Conservation (phyloP, 2,113 vertebrate species). For the Corydoras sp. region DNA sequence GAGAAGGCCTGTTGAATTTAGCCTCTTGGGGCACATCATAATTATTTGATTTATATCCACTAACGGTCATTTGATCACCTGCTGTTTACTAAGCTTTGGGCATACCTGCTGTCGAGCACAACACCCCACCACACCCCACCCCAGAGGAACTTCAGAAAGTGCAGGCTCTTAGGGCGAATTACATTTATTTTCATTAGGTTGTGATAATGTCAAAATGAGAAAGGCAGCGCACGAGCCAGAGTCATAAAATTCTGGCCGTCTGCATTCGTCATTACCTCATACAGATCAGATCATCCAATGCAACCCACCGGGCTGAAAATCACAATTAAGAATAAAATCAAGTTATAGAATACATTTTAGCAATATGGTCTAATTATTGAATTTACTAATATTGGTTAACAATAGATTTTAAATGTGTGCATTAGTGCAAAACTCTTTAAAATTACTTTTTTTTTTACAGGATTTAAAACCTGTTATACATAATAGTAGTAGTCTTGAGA, state of each 20-base stretch:
- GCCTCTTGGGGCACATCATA: constrained; percentile 41
- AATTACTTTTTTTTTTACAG: too few species aligned
- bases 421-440: too few species aligned
- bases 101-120: constrained; percentile 17
- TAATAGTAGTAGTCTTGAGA: too few species aligned
- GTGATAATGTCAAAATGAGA: constrained; percentile 47
- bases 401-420: too few species aligned
- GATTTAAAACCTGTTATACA: too few species aligned
- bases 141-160: constrained; percentile 31
- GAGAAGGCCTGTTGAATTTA: constrained; percentile 27
- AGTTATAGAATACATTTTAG: too few species aligned
- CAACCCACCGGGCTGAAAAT: constrained; percentile 1
- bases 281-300: constrained; percentile 37
- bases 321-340: too few species aligned
- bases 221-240: constrained; percentile 40
- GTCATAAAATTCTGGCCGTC: constrained; percentile 40
- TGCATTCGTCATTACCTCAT: constrained; percentile 50
- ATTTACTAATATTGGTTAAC: too few species aligned
- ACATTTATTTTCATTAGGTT: constrained; percentile 50
- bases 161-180: constrained; percentile 42
- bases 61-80: constrained; percentile 43
- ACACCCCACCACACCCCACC: background rate
- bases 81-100: background rate
- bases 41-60: constrained; percentile 49
- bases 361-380: too few species aligned